Percentiles rank a stretch among this genome's conserved stretches.
phyloP scores from a whole-genome alignment of 2,888 invertebrate genomes.

The Drosophila macrospina region DNA sequence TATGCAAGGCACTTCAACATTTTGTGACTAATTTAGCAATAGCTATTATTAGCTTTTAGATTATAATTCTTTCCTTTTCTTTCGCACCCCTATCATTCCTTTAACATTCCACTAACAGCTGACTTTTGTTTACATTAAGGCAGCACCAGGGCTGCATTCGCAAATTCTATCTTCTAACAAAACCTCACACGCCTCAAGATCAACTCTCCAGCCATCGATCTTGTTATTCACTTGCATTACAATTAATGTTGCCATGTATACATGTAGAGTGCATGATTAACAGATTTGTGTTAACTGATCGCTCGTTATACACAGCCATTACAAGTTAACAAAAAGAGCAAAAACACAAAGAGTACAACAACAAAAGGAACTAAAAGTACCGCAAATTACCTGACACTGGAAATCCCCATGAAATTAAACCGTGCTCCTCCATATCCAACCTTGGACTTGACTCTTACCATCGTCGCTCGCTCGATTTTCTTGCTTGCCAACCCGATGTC shows the following conservation, averaged over 20 bases:
- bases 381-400: constrained; percentile 32
- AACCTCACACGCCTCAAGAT: not conserved
- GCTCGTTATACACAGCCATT: constrained; percentile 21
- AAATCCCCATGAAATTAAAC: constrained; percentile 39
- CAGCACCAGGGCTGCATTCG: constrained; percentile 35
- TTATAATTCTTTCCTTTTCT: not conserved
- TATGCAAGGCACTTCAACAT: not conserved
- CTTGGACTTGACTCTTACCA: constrained; percentile 72
- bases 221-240: not conserved
- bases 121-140: constrained; percentile 45
- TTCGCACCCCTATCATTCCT: constrained; percentile 2
- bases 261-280: constrained; percentile 38
- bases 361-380: constrained; percentile 11
- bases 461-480: constrained; percentile 19
- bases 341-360: not conserved
- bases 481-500: constrained; percentile 41
- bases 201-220: not conserved
- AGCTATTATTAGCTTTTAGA: not conserved
- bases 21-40: not conserved
- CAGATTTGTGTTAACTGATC: constrained; percentile 46
- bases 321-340: constrained; percentile 14
- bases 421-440: constrained; percentile 39
- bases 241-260: constrained; percentile 12
- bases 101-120: constrained; percentile 31
- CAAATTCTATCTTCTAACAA: not conserved